A percentile compares a stretch with the other conserved stretches of the same genome.
These are phyloP conservation scores for Hypomecis punctinalis DNA, from an alignment of 2,888 invertebrate species.

Conservation along the genomic window DNA sequence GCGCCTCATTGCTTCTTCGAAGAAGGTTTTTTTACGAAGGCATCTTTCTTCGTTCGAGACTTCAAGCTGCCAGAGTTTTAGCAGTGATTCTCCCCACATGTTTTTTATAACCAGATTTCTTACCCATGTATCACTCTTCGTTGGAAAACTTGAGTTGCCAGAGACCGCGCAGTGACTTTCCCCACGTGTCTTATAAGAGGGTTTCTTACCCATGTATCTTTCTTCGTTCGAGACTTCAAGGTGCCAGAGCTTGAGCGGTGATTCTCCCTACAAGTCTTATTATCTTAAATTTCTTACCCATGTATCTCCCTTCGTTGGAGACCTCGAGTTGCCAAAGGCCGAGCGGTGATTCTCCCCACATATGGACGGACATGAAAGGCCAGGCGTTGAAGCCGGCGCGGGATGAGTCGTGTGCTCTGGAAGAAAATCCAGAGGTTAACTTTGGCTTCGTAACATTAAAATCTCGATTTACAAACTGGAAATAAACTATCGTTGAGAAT, in stretches of 20 bases:
- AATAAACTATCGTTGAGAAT: not conserved
- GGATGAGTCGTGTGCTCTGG: slow-evolving; percentile 93
- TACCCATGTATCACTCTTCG: slow-evolving; percentile 95
- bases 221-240: slow-evolving; percentile 98
- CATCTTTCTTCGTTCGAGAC: slow-evolving; percentile 97
- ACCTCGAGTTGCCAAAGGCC: slow-evolving; percentile 98
- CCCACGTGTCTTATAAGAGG: slow-evolving; percentile 88
- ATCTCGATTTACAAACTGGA: not conserved
- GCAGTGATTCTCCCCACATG: slow-evolving; percentile 98
- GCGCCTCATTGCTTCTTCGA: no score
- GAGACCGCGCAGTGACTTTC: slow-evolving; percentile 95
- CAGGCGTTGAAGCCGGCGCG: slow-evolving; percentile 97
- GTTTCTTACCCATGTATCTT: slow-evolving; percentile 90
- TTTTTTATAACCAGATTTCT: slow-evolving; percentile 86
- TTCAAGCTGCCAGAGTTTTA: slow-evolving; percentile 97
- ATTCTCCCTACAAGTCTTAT: slow-evolving; percentile 93
- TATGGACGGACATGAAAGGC: slow-evolving; percentile 99
- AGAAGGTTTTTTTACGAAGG: slow-evolving; percentile 87
- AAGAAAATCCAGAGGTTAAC: slow-evolving; percentile 49
- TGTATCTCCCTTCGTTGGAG: slow-evolving; percentile 95
- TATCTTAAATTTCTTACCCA: slow-evolving; percentile 86
- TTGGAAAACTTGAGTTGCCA: slow-evolving; percentile 99
- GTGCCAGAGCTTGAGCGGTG: slow-evolving; percentile 96
- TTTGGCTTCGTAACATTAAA: no score
- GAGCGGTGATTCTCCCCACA: slow-evolving; percentile 98